phyloP scores from a whole-genome alignment of 2,888 invertebrate species.

The Nemoura dubitans region DNA sequence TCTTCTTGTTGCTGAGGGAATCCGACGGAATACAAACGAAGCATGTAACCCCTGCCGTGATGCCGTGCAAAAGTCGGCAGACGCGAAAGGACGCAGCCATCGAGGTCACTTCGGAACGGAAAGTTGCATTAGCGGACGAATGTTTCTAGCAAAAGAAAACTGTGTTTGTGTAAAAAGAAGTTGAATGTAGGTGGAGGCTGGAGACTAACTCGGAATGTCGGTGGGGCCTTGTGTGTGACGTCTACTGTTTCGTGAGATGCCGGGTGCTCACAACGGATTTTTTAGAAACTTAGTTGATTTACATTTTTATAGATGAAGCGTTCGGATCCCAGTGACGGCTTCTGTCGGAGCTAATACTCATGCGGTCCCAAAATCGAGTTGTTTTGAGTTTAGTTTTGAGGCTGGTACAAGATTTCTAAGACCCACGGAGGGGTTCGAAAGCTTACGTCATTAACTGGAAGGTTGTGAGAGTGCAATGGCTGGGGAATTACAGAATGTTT shows the following conservation, averaged over 20 bases:
- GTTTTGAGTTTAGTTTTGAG: no score
- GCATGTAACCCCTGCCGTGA: no score
- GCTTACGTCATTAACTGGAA: no score
- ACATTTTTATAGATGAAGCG: conserved; percentile 27
- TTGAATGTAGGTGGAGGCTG: not conserved
- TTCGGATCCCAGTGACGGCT: conserved; percentile 3
- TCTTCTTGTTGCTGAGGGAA: no score
- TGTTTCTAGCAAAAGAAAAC: not conserved
- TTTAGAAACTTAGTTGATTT: not conserved
- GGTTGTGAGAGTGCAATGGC: no score
- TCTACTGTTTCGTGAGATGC: not conserved
- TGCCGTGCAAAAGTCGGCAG: no score
- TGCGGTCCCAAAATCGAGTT: not conserved
- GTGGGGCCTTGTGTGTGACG: not conserved
- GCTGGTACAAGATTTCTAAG: no score
- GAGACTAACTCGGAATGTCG: not conserved
- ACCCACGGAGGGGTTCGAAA: no score
- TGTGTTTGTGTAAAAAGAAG: conserved; percentile 1
- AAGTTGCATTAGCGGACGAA: not conserved
- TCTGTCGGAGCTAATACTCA: not conserved
- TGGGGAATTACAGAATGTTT: no score
- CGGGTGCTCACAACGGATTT: not conserved
- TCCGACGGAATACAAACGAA: no score
- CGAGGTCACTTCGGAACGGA: not conserved
- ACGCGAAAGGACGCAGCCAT: no score